phyloP scores from a whole-genome alignment of 2,797 vertebrate species.

The Sebastes steindachneri region DNA sequence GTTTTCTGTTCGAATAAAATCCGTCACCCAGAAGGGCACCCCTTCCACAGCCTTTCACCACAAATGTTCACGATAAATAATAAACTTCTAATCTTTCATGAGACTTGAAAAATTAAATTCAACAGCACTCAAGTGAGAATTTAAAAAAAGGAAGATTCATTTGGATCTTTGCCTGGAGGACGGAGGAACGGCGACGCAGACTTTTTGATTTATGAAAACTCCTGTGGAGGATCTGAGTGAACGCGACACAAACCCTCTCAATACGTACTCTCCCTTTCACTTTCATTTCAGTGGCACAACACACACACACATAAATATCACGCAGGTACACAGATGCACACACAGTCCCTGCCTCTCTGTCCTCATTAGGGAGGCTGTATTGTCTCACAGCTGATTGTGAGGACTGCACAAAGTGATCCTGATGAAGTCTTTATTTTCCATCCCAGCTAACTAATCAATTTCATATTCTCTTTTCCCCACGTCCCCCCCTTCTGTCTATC shows the following conservation, averaged over 20 bases:
- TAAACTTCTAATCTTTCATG: conserved; percentile 34
- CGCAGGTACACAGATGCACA: conserved; percentile 46
- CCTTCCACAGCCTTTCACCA: neutral
- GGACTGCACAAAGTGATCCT: conserved; percentile 74
- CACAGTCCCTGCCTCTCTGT: conserved; percentile 45
- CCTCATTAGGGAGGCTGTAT: conserved; percentile 68
- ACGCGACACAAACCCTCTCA: conserved; percentile 17
- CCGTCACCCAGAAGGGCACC: neutral
- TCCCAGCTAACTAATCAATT: conserved; percentile 79
- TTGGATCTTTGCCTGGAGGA: conserved; percentile 9
- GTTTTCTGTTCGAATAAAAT: neutral
- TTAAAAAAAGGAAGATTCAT: conserved; percentile 28
- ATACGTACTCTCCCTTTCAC: neutral
- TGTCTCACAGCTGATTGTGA: conserved; percentile 78
- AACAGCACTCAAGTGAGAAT: conserved; percentile 32
- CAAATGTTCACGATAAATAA: conserved; percentile 29
- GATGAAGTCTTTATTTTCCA: conserved; percentile 81
- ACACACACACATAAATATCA: conserved; percentile 26
- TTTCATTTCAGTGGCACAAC: conserved; percentile 29
- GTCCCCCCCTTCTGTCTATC: conserved; percentile 19
- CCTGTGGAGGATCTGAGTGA: conserved; percentile 8
- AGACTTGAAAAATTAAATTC: conserved; percentile 30
- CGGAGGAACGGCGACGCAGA: neutral
- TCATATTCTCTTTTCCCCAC: conserved; percentile 63
- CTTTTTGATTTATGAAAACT: conserved; percentile 7